Evolutionary conservation across 2,888 invertebrate genomes (phyloP), one percentile per base, ranked within the genome.

Genomic region (Macrosiphum euphorbiae): DNA sequence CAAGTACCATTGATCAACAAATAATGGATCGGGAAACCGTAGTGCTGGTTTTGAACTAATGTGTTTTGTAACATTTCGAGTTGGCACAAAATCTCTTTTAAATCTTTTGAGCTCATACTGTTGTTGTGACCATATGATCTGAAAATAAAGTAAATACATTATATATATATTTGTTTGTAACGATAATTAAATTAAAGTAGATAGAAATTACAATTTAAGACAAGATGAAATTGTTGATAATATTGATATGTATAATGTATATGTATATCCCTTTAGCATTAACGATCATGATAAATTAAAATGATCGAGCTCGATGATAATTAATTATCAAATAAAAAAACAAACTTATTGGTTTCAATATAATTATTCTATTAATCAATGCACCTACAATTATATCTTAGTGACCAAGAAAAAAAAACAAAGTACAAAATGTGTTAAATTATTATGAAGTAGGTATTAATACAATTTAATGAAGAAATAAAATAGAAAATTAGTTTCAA

Each of bases 1-100:
- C 98, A 99, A 96, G 96, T 99, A 99, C 99, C 99, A 99, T 96
- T 99, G 98, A 96, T 99, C 98, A 95, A 98, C 97, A 97, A 98
- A 99, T 95, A 98, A 97, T n/a, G 99, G 99, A 96, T 99, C 99
- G 28, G 98, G 97, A 96, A 98, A 93, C 26, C 93, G 93, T 85
- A 93, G 85, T 7, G 10, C 20, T 26, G 85, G 87, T 90, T 93
- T 93, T 85, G 5, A 58, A 78, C 5, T 88, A 11, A 28, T 20
- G 20, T 44, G 16, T 16, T 78, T 88, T 35, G 93, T 85, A 47
- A 85, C 67, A 52, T 90, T 93, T 41, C 13, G 44, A 35, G 24
- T 24, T 11, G 84, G 93, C 28, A 44, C 26, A 28, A 89, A 93
- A 90, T 93, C 93, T 61, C 93, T 55, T 85, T 93, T 93, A 85